These are phyloP conservation scores for Ceraclea dissimilis DNA, from an alignment of 2,888 invertebrate genomes.

Conservation along the genomic window DNA sequence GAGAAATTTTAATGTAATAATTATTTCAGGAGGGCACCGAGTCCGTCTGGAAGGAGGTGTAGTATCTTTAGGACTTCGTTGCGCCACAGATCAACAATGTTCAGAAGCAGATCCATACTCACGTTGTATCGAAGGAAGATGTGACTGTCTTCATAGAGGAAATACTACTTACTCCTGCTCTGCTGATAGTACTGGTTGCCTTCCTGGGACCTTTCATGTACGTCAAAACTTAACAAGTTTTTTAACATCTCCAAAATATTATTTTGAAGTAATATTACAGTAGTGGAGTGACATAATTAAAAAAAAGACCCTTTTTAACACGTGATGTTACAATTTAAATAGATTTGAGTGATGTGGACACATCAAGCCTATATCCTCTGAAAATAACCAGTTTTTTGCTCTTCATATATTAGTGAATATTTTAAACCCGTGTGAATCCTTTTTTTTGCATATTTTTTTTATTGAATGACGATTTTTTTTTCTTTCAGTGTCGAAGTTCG, in stretches of 20 bases:
- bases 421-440: too few relatives aligned
- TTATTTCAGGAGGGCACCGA: conserved; percentile 23
- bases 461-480: neutral
- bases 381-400: too few relatives aligned
- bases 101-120: conserved; percentile 71
- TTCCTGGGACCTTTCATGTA: conserved; percentile 78
- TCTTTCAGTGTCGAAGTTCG: conserved; percentile 66
- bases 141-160: conserved; percentile 62
- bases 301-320: too few relatives aligned
- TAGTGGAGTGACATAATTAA: too few relatives aligned
- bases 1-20: neutral
- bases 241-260: too few relatives aligned
- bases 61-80: conserved; percentile 70
- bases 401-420: too few relatives aligned
- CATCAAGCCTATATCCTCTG: too few relatives aligned
- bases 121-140: conserved; percentile 63
- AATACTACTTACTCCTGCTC: conserved; percentile 60
- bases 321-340: too few relatives aligned
- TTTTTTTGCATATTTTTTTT: too few relatives aligned
- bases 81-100: conserved; percentile 71
- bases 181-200: conserved; percentile 68
- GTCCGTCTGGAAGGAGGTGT: conserved; percentile 40
- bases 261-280: too few relatives aligned
- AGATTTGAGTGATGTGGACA: too few relatives aligned
- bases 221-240: too few relatives aligned